These are phyloP conservation scores for Dicentrarchus labrax DNA, from an alignment of 2,113 vertebrate species.

Conservation along the genomic window DNA sequence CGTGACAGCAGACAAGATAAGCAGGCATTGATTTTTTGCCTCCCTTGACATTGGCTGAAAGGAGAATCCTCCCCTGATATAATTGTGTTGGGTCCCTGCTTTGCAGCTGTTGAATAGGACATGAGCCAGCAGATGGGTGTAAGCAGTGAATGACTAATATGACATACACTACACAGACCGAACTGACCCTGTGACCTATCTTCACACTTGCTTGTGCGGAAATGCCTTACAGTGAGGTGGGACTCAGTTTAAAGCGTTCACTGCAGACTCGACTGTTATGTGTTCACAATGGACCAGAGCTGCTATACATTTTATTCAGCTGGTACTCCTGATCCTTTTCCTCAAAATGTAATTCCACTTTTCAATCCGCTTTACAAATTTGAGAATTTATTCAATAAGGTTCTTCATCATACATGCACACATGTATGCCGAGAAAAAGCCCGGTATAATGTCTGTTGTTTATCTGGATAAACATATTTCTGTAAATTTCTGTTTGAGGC, in stretches of 20 bases:
- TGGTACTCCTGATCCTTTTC: not conserved
- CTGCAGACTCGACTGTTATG: not conserved
- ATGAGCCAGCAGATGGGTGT: slow-evolving; percentile 34
- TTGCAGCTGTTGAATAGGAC: slow-evolving; percentile 41
- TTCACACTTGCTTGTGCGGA: slow-evolving; percentile 6
- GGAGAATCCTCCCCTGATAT: slow-evolving; percentile 39
- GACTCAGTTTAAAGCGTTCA: not conserved
- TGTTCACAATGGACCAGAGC: not conserved
- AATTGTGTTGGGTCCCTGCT: slow-evolving; percentile 35
- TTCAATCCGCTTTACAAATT: not conserved
- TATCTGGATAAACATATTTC: slow-evolving; percentile 43
- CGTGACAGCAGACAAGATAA: slow-evolving; percentile 66
- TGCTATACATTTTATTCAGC: slow-evolving; percentile 24
- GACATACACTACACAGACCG: slow-evolving; percentile 3
- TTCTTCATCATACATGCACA: not conserved
- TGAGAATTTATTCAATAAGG: slow-evolving; percentile 5
- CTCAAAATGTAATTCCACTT: not conserved
- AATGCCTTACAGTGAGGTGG: not conserved
- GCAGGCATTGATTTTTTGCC: slow-evolving; percentile 57
- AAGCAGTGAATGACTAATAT: slow-evolving; percentile 39
- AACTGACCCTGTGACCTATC: slow-evolving; percentile 30
- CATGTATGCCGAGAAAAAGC: not conserved
- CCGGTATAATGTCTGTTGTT: slow-evolving; percentile 11
- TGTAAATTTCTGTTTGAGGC: slow-evolving; percentile 23
- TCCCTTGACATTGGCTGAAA: slow-evolving; percentile 58